These are phyloP conservation scores for Anoplophora glabripennis DNA, from an alignment of 1,140 invertebrate species.

Conservation along the genomic window DNA sequence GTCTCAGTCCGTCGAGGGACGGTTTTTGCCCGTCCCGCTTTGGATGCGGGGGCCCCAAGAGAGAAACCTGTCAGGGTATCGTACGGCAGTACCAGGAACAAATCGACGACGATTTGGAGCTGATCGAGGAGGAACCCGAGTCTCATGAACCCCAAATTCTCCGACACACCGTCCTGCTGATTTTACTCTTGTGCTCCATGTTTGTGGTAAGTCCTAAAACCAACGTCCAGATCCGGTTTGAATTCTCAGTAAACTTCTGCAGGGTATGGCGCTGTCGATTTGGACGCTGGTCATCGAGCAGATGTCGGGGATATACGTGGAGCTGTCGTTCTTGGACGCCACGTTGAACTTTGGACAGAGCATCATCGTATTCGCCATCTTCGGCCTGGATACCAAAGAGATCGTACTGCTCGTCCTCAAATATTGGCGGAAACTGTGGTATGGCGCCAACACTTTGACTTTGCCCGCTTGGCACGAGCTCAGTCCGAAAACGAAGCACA, in stretches of 20 bases:
- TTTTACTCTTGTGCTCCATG: slow-evolving; percentile 79
- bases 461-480: slow-evolving; percentile 73
- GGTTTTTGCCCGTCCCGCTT: slow-evolving; percentile 50
- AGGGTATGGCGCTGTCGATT: slow-evolving; percentile 81
- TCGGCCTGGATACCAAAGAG: slow-evolving; percentile 77
- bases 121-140: slow-evolving; percentile 56
- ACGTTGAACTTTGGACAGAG: slow-evolving; percentile 87
- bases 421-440: slow-evolving; percentile 60
- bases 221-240: neutral
- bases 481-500: slow-evolving; percentile 71
- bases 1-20: neutral
- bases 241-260: slow-evolving; percentile 31
- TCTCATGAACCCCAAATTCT: slow-evolving; percentile 68
- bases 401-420: slow-evolving; percentile 66
- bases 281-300: slow-evolving; percentile 84
- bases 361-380: slow-evolving; percentile 78
- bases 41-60: slow-evolving; percentile 50
- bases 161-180: slow-evolving; percentile 78
- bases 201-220: slow-evolving; percentile 68
- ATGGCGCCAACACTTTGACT: slow-evolving; percentile 66
- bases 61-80: slow-evolving; percentile 54
- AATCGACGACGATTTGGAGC: slow-evolving; percentile 51
- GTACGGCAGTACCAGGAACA: slow-evolving; percentile 56
- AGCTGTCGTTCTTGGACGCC: slow-evolving; percentile 86
- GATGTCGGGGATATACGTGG: slow-evolving; percentile 84